phyloP scores from a whole-genome alignment of 2,797 vertebrate species.

The Trematomus bernacchii region DNA sequence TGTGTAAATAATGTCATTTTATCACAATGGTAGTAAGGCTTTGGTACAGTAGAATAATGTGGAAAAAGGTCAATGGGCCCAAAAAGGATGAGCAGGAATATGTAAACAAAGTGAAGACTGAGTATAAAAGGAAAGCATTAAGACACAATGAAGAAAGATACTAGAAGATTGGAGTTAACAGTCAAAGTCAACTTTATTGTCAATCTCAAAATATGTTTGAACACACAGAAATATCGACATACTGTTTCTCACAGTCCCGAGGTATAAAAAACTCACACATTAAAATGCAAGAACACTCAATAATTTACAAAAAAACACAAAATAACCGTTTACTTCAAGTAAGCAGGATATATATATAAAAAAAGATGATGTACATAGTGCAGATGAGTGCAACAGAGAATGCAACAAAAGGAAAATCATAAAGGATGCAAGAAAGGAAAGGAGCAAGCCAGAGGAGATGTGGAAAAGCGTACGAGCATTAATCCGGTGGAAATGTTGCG shows the following conservation, averaged over 20 bases:
- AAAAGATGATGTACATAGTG: no score
- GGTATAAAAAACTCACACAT: no score
- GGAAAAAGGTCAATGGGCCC: not conserved
- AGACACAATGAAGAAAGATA: no score
- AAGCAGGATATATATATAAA: no score
- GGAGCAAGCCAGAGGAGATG: constrained; percentile 50
- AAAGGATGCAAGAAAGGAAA: constrained; percentile 51
- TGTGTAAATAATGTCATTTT: not conserved
- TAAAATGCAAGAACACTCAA: no score
- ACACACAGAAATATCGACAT: no score
- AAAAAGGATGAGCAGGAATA: constrained; percentile 16
- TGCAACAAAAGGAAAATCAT: constrained; percentile 33
- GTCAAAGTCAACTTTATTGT: no score
- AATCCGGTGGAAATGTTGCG: constrained; percentile 56
- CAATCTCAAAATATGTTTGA: no score
- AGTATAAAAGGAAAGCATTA: not conserved
- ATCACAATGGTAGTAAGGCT: not conserved
- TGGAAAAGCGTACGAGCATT: constrained; percentile 26
- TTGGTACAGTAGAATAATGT: constrained; percentile 6
- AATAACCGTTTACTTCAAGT: no score
- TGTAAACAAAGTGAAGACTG: constrained; percentile 7
- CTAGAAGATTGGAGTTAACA: no score
- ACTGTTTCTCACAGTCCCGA: no score
- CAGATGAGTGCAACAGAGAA: not conserved
- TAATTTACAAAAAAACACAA: no score